Evolutionary conservation across 2,888 invertebrate species (phyloP).

Genomic region (Aphodius granarius): DNA sequence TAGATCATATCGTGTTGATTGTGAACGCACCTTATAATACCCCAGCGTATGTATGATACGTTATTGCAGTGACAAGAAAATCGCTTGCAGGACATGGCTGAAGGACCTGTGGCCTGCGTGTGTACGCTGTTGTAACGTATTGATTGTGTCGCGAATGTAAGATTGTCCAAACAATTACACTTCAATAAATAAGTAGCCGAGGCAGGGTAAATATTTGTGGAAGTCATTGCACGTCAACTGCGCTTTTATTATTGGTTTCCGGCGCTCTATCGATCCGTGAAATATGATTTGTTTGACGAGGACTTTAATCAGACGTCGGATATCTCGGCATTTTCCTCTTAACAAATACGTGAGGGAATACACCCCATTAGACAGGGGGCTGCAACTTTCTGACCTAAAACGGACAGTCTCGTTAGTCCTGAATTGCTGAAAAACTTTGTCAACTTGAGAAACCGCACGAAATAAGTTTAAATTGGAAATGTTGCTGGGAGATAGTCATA

Average conservation of each 20-base stretch:
- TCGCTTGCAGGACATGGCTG: not conserved
- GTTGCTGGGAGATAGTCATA: no score
- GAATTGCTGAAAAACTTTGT: not conserved
- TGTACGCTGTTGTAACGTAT: not conserved
- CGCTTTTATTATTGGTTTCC: not conserved
- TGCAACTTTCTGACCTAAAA: not conserved
- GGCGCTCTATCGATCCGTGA: not conserved
- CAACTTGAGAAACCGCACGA: not conserved
- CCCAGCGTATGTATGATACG: no score
- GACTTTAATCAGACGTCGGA: not conserved
- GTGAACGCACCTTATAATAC: no score
- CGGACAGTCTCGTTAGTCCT: not conserved
- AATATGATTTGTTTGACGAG: not conserved
- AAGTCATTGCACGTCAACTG: not conserved
- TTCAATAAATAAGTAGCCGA: constrained; percentile 3
- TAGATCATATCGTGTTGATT: no score
- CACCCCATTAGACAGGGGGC: not conserved
- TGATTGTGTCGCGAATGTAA: not conserved
- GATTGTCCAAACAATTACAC: constrained; percentile 6
- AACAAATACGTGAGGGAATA: not conserved
- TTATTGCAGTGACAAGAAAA: not conserved
- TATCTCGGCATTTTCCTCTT: not conserved
- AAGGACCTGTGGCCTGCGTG: not conserved
- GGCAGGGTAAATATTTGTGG: not conserved
- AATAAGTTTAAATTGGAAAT: not conserved